Conservation (phyloP, 2,888 invertebrate species). For the Cerastoderma edule region DNA sequence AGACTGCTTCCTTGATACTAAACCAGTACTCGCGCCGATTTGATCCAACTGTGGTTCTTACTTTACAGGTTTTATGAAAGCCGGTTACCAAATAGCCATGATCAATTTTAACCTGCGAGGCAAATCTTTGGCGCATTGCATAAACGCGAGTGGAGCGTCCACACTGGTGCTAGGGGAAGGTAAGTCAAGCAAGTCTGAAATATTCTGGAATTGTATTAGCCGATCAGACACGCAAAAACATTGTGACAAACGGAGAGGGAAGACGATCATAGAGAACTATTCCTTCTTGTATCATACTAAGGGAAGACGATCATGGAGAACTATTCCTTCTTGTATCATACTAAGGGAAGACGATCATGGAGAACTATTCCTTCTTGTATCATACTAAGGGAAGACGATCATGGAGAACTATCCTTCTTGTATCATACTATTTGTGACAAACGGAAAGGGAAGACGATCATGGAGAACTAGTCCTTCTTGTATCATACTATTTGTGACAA, state of each 20-base stretch:
- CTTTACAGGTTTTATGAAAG: slow-evolving; percentile 78
- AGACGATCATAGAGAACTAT: neutral
- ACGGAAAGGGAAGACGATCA: no score
- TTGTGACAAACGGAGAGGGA: neutral
- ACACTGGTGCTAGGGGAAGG: slow-evolving; percentile 87
- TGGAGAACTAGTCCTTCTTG: no score
- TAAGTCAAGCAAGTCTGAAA: slow-evolving; percentile 42
- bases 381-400: no score
- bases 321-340: neutral
- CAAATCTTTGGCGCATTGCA: slow-evolving; percentile 92
- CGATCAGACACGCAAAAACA: neutral
- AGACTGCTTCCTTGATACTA: neutral
- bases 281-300: neutral
- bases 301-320: neutral
- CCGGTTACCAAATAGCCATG: slow-evolving; percentile 88
- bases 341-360: no score
- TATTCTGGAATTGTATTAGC: neutral
- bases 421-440: no score
- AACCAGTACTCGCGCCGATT: neutral
- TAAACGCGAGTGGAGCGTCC: slow-evolving; percentile 92
- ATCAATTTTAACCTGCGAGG: slow-evolving; percentile 96
- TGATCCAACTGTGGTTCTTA: neutral
- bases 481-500: no score
- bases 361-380: no score
- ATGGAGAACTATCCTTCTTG: no score